Conservation (phyloP, 2,888 invertebrate species). For the Gymnosoma rotundatum region DNA sequence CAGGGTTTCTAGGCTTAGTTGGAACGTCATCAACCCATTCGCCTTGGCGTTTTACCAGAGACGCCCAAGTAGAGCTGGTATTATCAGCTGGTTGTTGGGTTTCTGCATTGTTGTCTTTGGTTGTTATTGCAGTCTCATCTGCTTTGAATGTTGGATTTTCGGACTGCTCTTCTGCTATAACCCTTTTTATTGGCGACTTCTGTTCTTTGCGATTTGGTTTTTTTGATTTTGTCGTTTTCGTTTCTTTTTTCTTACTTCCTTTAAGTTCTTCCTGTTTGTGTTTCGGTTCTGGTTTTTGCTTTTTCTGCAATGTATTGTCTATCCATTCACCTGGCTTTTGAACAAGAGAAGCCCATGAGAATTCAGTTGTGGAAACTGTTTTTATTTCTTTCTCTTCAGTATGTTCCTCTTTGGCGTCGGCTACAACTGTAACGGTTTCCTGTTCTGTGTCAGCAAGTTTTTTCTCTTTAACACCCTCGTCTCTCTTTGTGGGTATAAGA, state of each 20-base stretch:
- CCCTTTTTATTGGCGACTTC: conserved; percentile 20
- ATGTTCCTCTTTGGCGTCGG: conserved; percentile 15
- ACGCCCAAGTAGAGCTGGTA: conserved; percentile 74
- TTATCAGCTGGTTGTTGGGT: conserved; percentile 24
- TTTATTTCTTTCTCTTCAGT: conserved; percentile 46
- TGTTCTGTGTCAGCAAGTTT: background rate
- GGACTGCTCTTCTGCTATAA: conserved; percentile 27
- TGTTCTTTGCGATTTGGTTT: conserved; percentile 43
- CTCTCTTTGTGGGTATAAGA: background rate
- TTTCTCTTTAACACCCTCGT: conserved; percentile 8
- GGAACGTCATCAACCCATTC: conserved; percentile 78
- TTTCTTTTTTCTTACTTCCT: conserved; percentile 62
- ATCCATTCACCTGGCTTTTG: conserved; percentile 77
- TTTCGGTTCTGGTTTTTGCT: conserved; percentile 40
- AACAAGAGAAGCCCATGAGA: conserved; percentile 80
- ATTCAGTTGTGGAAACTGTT: conserved; percentile 67
- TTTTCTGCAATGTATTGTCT: conserved; percentile 71
- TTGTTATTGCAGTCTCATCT: background rate
- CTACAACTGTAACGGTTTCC: background rate
- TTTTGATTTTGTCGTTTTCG: conserved; percentile 41
- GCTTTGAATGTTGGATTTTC: conserved; percentile 2
- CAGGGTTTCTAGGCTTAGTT: conserved; percentile 71
- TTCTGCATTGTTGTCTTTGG: conserved; percentile 7
- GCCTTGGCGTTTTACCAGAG: conserved; percentile 76
- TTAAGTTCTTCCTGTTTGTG: conserved; percentile 69